Percentiles rank a stretch among this genome's conserved stretches.
Conservation (phyloP, 2,797 vertebrate genomes). For the Tokudaia tokunoshimensis region DNA sequence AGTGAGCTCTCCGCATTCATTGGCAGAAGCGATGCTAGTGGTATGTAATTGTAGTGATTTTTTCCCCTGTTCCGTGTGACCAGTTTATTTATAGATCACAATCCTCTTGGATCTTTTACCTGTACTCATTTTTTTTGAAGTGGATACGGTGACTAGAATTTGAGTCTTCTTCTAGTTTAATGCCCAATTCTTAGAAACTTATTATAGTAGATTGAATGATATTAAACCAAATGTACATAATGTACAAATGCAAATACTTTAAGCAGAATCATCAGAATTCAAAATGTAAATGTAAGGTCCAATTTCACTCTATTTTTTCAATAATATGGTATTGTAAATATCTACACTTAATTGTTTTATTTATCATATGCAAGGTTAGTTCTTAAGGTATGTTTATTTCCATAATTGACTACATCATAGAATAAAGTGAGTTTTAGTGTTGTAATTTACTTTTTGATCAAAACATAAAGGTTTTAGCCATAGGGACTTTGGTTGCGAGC, state of each 20-base stretch:
- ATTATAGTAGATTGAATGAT: not conserved
- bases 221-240: not conserved
- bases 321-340: not conserved
- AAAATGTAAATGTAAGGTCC: not conserved
- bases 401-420: not conserved
- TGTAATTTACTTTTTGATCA: constrained; percentile 40
- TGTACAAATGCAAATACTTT: not conserved
- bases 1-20: not conserved
- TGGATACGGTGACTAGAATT: not conserved
- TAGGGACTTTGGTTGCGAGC: not conserved
- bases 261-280: not conserved
- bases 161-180: constrained; percentile 10
- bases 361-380: not conserved
- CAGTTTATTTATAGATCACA: constrained; percentile 43
- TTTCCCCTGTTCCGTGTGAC: not conserved
- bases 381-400: constrained; percentile 31
- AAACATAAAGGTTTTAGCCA: constrained; percentile 31
- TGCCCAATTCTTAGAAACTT: constrained; percentile 10
- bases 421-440: constrained; percentile 21
- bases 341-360: constrained; percentile 11
- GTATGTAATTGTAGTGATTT: constrained; percentile 7
- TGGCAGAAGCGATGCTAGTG: not conserved
- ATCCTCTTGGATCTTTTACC: not conserved
- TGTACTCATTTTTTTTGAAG: not conserved
- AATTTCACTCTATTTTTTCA: not conserved